Evolutionary conservation across 1,140 invertebrate species (phyloP).

Genomic region (Steinernema khuongi): DNA sequence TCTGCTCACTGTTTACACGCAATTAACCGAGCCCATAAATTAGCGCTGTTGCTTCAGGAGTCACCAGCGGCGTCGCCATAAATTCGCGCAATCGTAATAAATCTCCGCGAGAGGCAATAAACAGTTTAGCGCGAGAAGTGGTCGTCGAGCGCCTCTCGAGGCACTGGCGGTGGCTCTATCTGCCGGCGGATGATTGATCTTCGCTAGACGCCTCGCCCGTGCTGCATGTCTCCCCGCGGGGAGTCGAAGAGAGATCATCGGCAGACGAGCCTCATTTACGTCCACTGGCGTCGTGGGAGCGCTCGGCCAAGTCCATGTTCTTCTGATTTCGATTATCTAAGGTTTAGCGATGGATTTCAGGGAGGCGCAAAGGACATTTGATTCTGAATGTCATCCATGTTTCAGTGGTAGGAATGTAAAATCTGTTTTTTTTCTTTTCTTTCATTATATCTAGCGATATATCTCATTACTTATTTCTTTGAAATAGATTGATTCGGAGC

Average conservation of each 20-base stretch:
- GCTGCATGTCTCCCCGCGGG: not conserved
- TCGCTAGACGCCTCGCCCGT: not conserved
- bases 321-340: not conserved
- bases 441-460: no score
- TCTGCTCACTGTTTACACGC: not conserved
- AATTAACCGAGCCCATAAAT: not conserved
- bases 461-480: no score
- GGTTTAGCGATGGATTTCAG: no score
- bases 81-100: constrained; percentile 17
- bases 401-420: no score
- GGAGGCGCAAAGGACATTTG: no score
- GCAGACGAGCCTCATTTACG: no score
- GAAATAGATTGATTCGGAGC: no score
- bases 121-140: constrained; percentile 9
- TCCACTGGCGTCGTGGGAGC: not conserved
- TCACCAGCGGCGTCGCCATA: not conserved
- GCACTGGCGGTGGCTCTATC: constrained; percentile 3
- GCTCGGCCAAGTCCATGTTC: not conserved
- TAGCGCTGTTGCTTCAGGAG: not conserved
- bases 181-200: constrained; percentile 9
- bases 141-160: constrained; percentile 6
- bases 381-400: no score
- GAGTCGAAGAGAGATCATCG: not conserved
- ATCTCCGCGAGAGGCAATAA: constrained; percentile 12
- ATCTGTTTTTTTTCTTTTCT: no score